Conservation (phyloP, 2,113 vertebrate species). For the Chlorodrepanis virens region DNA sequence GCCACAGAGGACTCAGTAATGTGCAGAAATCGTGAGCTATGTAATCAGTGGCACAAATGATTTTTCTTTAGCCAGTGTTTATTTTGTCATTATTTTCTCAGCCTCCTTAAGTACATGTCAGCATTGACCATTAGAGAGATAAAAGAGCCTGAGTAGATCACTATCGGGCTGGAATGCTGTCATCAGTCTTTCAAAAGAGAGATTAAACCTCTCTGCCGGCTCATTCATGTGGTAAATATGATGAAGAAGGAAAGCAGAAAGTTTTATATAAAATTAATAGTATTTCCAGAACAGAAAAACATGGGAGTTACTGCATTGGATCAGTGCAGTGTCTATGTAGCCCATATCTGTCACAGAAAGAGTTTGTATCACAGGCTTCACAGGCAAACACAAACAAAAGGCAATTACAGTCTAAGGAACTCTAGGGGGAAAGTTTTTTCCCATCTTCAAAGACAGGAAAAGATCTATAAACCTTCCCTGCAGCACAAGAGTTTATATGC, state of each 20-base stretch:
- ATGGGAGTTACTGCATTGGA: neutral
- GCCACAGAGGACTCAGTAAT: neutral
- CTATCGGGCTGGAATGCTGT: neutral
- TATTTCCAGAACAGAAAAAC: slow-evolving; percentile 1
- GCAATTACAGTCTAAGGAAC: neutral
- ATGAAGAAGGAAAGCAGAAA: neutral
- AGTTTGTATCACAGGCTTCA: neutral
- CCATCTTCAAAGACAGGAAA: neutral
- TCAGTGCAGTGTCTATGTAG: neutral
- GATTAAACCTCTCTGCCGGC: slow-evolving; percentile 21
- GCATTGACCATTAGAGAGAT: slow-evolving; percentile 44
- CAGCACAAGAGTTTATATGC: neutral
- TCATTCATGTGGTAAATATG: neutral
- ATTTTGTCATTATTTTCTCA: slow-evolving; percentile 53
- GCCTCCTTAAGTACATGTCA: slow-evolving; percentile 36
- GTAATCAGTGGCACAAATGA: neutral
- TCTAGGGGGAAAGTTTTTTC: neutral
- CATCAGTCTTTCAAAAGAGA: neutral
- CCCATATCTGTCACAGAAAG: neutral
- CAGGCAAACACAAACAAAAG: neutral
- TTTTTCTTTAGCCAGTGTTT: slow-evolving; percentile 48
- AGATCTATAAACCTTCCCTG: neutral
- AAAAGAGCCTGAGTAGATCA: slow-evolving; percentile 15
- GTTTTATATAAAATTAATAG: slow-evolving; percentile 21
- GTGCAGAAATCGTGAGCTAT: slow-evolving; percentile 20